Percentiles rank a stretch among this genome's conserved stretches.
Evolutionary conservation across 2,797 vertebrate species (phyloP).

Genomic region (Hippopotamyrus pictus): DNA sequence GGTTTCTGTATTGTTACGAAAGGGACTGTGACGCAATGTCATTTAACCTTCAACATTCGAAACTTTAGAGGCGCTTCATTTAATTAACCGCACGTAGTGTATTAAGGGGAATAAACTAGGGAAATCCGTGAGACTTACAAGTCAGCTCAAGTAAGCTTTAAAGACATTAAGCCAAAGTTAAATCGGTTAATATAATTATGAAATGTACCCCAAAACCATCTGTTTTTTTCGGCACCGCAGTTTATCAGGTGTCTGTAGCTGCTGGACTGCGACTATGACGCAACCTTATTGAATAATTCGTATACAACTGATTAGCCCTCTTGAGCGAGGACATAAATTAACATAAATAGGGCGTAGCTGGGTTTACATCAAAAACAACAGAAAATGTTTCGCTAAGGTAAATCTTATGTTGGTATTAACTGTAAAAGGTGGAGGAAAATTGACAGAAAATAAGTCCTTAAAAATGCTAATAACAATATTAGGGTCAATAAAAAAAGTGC

Average conservation of each 20-base stretch:
- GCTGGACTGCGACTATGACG: not conserved
- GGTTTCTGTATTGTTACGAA: constrained; percentile 33
- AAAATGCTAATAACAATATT: not conserved
- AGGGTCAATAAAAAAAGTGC: not conserved
- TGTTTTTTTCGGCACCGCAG: not conserved
- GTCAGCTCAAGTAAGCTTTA: not conserved
- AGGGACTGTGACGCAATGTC: constrained; percentile 23
- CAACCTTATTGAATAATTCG: not conserved
- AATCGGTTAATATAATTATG: not conserved
- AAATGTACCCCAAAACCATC: not conserved
- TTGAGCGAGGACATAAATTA: not conserved
- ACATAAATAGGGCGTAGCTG: not conserved
- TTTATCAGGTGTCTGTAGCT: not conserved
- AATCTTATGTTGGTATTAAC: not conserved
- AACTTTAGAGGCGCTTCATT: not conserved
- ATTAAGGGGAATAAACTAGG: not conserved
- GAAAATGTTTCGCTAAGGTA: not conserved
- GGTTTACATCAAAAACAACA: not conserved
- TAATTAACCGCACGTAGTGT: not conserved
- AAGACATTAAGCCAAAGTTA: not conserved
- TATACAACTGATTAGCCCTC: not conserved
- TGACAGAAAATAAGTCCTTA: not conserved
- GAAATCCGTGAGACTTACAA: not conserved
- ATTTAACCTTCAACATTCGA: constrained; percentile 21
- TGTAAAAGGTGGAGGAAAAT: not conserved